phyloP scores from a whole-genome alignment of 2,888 invertebrate genomes.

The Zootermopsis nevadensis region DNA sequence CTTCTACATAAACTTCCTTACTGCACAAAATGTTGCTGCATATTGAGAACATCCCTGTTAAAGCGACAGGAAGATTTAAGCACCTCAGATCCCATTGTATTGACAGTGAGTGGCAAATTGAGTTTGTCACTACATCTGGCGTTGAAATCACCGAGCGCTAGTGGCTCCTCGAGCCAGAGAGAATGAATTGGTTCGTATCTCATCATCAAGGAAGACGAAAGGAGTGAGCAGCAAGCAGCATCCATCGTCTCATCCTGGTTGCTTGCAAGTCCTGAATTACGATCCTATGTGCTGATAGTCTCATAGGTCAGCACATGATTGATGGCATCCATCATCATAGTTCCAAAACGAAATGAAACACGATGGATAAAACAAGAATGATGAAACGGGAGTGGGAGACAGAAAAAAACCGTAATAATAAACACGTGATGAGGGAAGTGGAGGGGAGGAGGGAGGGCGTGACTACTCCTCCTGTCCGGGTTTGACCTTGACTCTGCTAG shows the following conservation, averaged over 20 bases:
- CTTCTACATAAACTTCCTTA: no score
- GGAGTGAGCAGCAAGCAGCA: not conserved
- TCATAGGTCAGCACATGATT: slow-evolving; percentile 33
- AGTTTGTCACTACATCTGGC: not conserved
- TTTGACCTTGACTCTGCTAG: slow-evolving; percentile 9
- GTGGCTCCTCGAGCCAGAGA: not conserved
- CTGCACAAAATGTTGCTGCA: no score
- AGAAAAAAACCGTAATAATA: slow-evolving; percentile 8
- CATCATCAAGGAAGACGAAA: slow-evolving; percentile 20
- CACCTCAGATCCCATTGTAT: no score
- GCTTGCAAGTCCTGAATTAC: slow-evolving; percentile 17
- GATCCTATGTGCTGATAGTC: slow-evolving; percentile 31
- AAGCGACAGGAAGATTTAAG: no score
- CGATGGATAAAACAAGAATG: not conserved
- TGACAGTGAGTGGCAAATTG: not conserved
- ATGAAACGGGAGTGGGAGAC: not conserved
- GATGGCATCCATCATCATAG: slow-evolving; percentile 26
- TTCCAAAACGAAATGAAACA: not conserved
- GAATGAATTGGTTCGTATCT: not conserved
- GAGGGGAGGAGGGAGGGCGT: not conserved
- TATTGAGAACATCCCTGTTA: no score
- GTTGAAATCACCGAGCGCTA: not conserved
- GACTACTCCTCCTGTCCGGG: not conserved
- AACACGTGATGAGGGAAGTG: not conserved
- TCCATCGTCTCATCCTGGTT: not conserved